These are phyloP conservation scores for Molossus alvarezi DNA, from an alignment of 2,797 vertebrate species.

Conservation along the genomic window DNA sequence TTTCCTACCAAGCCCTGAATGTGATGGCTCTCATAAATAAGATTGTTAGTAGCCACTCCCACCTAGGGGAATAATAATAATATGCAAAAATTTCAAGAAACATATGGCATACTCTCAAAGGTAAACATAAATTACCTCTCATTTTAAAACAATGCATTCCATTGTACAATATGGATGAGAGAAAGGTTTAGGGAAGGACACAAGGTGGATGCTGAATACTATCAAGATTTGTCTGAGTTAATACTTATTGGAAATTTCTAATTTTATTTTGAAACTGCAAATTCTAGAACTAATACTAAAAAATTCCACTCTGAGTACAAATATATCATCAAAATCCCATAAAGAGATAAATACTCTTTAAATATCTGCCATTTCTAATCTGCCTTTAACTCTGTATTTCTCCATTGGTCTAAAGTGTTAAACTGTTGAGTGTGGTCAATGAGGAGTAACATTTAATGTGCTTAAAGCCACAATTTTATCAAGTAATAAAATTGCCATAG, in stretches of 20 bases:
- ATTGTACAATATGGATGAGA: background rate
- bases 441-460: constrained; percentile 6
- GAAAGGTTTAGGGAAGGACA: background rate
- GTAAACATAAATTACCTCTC: background rate
- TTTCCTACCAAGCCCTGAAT: background rate
- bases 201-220: background rate
- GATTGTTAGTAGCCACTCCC: background rate
- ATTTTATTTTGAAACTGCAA: constrained; percentile 4
- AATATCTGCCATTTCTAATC: constrained; percentile 3
- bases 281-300: constrained; percentile 38
- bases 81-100: background rate
- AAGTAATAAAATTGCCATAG: background rate
- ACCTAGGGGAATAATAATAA: background rate
- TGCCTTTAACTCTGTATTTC: background rate
- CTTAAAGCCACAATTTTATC: background rate
- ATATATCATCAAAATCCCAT: background rate
- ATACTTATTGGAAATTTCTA: background rate
- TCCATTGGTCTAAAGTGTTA: background rate
- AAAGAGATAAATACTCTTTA: background rate
- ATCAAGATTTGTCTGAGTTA: background rate
- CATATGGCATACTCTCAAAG: background rate
- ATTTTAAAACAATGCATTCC: background rate
- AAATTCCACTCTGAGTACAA: background rate
- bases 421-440: constrained; percentile 25
- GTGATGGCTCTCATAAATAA: background rate